Evolutionary conservation across 2,113 vertebrate genomes (phyloP).

Genomic region (Ptychochromis oligacanthus): DNA sequence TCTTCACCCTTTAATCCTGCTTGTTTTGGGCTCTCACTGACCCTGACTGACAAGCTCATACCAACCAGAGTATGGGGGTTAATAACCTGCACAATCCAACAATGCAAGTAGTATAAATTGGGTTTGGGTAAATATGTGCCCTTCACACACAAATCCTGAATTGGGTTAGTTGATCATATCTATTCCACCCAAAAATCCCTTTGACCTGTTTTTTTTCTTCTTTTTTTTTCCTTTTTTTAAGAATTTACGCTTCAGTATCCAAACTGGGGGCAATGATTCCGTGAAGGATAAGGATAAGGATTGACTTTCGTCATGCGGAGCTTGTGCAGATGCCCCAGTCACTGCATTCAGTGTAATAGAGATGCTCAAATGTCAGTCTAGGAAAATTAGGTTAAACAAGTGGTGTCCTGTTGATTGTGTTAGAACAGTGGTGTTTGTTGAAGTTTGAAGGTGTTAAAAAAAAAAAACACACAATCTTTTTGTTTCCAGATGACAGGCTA

Average conservation of each 20-base stretch:
- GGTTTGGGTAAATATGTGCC: conserved; percentile 18
- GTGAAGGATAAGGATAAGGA: background rate
- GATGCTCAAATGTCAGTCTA: background rate
- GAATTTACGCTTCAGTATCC: background rate
- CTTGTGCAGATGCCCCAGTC: background rate
- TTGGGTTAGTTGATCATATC: background rate
- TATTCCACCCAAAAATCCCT: background rate
- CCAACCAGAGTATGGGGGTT: conserved; percentile 38
- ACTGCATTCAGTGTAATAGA: background rate
- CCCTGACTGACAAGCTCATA: conserved; percentile 37
- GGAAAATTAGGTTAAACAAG: background rate
- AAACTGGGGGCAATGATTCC: background rate
- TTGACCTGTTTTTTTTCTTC: background rate
- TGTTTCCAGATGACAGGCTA: background rate
- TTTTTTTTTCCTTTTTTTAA: too few species aligned
- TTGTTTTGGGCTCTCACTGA: conserved; percentile 36
- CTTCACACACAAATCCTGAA: background rate
- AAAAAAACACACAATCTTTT: too few species aligned
- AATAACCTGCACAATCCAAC: conserved; percentile 44
- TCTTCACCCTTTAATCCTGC: conserved; percentile 60
- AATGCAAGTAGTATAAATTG: conserved; percentile 34
- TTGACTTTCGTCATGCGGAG: background rate
- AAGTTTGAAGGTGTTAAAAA: too few species aligned
- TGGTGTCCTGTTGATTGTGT: background rate
- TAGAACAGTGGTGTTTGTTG: too few species aligned